phyloP scores from a whole-genome alignment of 1,140 invertebrate species.

The Lepidurus arcticus region DNA sequence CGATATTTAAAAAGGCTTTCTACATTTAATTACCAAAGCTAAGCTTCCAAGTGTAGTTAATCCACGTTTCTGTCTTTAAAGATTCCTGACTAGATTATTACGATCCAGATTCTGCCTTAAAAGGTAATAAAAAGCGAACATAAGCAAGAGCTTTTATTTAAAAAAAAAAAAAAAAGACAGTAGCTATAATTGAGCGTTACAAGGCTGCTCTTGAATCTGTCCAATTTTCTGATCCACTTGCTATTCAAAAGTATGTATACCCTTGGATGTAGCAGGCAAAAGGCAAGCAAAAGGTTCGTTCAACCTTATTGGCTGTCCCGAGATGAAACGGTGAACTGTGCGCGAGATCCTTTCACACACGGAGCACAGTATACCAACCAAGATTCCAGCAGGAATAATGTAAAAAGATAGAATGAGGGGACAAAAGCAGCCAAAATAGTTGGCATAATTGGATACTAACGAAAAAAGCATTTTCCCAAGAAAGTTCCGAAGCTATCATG shows the following conservation, averaged over 20 bases:
- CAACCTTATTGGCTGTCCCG: background rate
- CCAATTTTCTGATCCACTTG: slow-evolving; percentile 10
- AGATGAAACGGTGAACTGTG: background rate
- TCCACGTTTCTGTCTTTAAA: too few relatives aligned
- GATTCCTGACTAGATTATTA: background rate
- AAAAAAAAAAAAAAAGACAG: background rate
- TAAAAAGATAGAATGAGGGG: too few relatives aligned
- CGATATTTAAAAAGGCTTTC: too few relatives aligned
- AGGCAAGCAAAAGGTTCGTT: slow-evolving; percentile 3
- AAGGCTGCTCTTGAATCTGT: background rate
- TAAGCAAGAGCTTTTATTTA: background rate
- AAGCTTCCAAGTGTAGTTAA: too few relatives aligned
- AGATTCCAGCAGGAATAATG: background rate
- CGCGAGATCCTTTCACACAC: background rate
- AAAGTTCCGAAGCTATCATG: too few relatives aligned
- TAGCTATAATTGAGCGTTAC: background rate
- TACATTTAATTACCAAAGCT: too few relatives aligned
- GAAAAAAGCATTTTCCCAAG: too few relatives aligned
- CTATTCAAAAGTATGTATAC: background rate
- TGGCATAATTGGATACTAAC: too few relatives aligned
- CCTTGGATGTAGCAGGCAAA: background rate
- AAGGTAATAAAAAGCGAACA: background rate
- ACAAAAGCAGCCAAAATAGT: too few relatives aligned
- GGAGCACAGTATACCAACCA: background rate
- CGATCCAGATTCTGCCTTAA: background rate